Base-by-base conservation (phyloP, 2,113 vertebrate species). In the Charadrius vociferus region DNA sequence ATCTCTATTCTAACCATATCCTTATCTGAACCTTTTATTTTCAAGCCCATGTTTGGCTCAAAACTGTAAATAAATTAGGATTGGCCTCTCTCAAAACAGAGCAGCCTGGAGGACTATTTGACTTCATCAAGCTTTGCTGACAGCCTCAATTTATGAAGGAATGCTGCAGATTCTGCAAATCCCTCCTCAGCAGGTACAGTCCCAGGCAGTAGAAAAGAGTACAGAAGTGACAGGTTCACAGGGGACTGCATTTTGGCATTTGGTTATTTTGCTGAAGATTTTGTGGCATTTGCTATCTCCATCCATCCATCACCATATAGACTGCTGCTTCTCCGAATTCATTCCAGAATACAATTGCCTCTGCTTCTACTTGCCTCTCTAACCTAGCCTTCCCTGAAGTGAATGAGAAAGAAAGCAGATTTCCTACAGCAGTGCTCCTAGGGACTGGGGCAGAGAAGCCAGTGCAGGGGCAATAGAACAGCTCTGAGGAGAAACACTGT, bases 21-120 rank as follows among this genome's bases (percentile, higher is more conserved):
- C 81, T 95, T 49, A 93, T 80, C 84, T 93, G 92, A 96, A 93
- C 74, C 39, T 90, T 79, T 84, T 52, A 20, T 73, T 83, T 91
- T 39, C 66, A 93, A 89, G 52, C 12, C 45, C 0, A 0, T 32
- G 19, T 93, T 91, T 94, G 90, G 70, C 79, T 94, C 56, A 77
- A 68, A 93, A 53, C 34, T 59, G n/a, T 36, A 65, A 95, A 72
- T 67, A 86, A 91, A 89, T 81, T 85, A 91, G 66, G 61, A 79
- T 36, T 72, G 73, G 47, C 65, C 87, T 75, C 73, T 81, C 52
- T 82, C 58, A 68, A 45, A 96, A 61, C 58, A 90, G 30, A 91
- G 79, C 34, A 88, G 66, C 66, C 84, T 73, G 58, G 59, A 91
- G 73, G 70, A 52, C 9, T 39, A 12, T 86, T 89, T 95, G 91